Percentiles rank a stretch among this genome's conserved stretches.
Evolutionary conservation across 2,113 vertebrate genomes (phyloP).

Genomic region (Nycticryphes semicollaris): DNA sequence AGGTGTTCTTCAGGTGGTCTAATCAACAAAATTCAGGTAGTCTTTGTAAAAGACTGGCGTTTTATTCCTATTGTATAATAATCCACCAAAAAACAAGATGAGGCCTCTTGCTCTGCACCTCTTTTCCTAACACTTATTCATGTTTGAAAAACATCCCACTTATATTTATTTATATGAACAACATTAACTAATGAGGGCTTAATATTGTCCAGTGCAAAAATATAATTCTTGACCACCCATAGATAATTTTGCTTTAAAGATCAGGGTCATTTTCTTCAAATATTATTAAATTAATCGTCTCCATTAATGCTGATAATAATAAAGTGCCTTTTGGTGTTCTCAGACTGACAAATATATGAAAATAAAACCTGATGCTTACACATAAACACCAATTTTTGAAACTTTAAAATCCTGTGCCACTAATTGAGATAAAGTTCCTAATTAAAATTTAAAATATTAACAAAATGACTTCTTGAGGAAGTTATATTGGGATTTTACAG

Average conservation of each 20-base stretch:
- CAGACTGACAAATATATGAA: neutral
- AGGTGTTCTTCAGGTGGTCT: neutral
- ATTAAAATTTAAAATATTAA: neutral
- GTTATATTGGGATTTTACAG: neutral
- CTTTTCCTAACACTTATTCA: neutral
- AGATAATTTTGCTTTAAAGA: neutral
- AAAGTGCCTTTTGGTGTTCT: constrained; percentile 2
- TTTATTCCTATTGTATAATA: neutral
- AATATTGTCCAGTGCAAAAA: neutral
- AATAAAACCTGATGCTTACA: neutral
- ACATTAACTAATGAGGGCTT: neutral
- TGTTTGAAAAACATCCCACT: neutral
- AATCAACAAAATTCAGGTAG: neutral
- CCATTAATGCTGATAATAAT: constrained; percentile 18
- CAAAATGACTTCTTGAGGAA: neutral
- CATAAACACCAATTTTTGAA: neutral
- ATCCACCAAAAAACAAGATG: neutral
- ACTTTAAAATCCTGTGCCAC: neutral
- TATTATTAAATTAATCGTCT: neutral
- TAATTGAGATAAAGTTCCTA: neutral
- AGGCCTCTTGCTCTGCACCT: neutral
- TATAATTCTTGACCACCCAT: neutral
- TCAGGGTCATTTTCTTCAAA: constrained; percentile 15
- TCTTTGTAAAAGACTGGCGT: neutral
- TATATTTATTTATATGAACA: neutral